Percentiles rank a stretch among this genome's conserved stretches.
phyloP scores from a whole-genome alignment of 35 echinoderm and acorn worm genomes.

The Anneissia japonica region DNA sequence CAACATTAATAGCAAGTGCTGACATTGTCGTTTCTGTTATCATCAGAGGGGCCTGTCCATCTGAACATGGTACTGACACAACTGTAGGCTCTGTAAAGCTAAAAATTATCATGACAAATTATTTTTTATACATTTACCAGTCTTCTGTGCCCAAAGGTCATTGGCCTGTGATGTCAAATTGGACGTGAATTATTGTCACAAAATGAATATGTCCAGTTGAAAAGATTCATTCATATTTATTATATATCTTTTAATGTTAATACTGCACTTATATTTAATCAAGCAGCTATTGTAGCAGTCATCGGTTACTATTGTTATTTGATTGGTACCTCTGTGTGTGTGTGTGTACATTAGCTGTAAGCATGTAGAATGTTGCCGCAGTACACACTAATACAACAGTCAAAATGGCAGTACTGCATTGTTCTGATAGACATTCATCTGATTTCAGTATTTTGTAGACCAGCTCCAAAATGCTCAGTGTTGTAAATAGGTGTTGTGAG shows the following conservation, averaged over 20 bases:
- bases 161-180: not conserved
- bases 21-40: conserved; percentile 23
- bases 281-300: not conserved
- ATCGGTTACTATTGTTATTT: no score
- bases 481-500: no score
- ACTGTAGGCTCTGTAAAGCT: conserved; percentile 67
- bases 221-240: not conserved
- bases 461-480: no score
- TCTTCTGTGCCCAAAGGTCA: no score
- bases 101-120: not conserved
- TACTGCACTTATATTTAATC: not conserved
- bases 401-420: no score
- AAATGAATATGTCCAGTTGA: not conserved
- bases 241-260: not conserved
- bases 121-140: not conserved
- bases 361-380: no score
- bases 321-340: no score
- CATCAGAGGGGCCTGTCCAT: conserved; percentile 44
- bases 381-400: no score
- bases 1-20: conserved; percentile 21
- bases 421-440: no score
- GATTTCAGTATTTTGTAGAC: no score
- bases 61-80: conserved; percentile 22
- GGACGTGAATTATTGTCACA: not conserved
- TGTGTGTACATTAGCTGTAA: no score